Conservation (phyloP, 2,888 invertebrate species). For the Polydrusus pterygomalis region DNA sequence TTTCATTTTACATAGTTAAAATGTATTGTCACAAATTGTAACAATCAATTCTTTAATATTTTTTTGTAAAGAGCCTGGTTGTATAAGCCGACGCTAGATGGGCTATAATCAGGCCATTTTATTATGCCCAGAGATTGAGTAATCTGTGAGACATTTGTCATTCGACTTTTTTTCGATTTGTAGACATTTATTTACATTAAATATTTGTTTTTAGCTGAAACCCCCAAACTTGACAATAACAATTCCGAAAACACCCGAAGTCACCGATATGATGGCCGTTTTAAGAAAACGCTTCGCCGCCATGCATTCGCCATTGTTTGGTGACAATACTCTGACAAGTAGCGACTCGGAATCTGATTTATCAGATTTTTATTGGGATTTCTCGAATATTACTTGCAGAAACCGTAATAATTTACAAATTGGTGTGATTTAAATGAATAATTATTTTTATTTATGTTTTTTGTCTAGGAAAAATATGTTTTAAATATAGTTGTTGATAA, state of each 20-base stretch:
- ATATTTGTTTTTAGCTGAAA: slow-evolving; percentile 46
- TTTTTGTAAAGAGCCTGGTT: too few relatives aligned
- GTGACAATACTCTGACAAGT: slow-evolving; percentile 20
- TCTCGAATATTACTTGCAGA: slow-evolving; percentile 2
- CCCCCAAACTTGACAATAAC: slow-evolving; percentile 45
- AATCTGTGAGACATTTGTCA: too few relatives aligned
- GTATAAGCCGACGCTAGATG: too few relatives aligned
- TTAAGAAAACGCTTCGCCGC: slow-evolving; percentile 63
- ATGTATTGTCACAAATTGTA: too few relatives aligned
- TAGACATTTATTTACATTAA: too few relatives aligned
- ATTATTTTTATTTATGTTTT: slow-evolving; percentile 7
- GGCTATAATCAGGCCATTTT: too few relatives aligned
- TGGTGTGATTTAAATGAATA: slow-evolving; percentile 8
- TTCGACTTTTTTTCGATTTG: too few relatives aligned
- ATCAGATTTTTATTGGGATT: slow-evolving; percentile 26
- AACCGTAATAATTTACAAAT: slow-evolving; percentile 16
- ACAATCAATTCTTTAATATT: too few relatives aligned
- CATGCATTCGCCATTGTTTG: slow-evolving; percentile 61
- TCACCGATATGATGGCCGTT: slow-evolving; percentile 61
- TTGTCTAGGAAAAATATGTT: slow-evolving; percentile 12
- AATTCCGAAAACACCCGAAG: slow-evolving; percentile 57
- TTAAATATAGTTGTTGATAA: not conserved
- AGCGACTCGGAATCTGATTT: slow-evolving; percentile 25
- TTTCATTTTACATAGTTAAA: too few relatives aligned
- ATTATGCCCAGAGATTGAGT: too few relatives aligned